Base-by-base conservation (phyloP, 1,140 invertebrate species). In the Leptinotarsa lineolata region DNA sequence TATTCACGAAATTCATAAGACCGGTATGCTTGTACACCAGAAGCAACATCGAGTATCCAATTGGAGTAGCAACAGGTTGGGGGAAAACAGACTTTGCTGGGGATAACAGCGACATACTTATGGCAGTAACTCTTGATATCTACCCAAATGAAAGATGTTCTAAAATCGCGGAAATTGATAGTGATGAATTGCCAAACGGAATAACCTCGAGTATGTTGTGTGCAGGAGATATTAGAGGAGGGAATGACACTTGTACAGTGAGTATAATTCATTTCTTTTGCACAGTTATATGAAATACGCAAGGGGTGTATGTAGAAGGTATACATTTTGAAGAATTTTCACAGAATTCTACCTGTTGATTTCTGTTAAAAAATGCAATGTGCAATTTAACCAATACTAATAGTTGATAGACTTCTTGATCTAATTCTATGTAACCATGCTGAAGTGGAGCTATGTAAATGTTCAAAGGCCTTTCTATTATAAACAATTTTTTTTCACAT, bases 241-340 rank as follows among this genome's bases (percentile, higher is more conserved):
- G 91, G 2, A 90, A 90, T 75, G 93, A 94, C 77, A 93, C 93
- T 0, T 94, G 93, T 79, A 91, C 93, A 87, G 91, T 90, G 74
- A 68, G 67, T 74, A 59, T 0, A 54, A 8, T 30, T 39, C 11
- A 22, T 22, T 22, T 22, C 21, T 39, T 39, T 30, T 39, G 5
- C 8, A 39, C 8, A 39, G 8, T 39, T 39, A 39, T 39, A 39
- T 39, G 8, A 39, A 39, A 39, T 39, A 39, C 30, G 30, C 30
- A 11, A 39, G 11, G 30, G 8, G 1, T 39, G 8, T 39, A 11
- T 39, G 30, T 39, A 39, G 30, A 11, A 39, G 30, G 8, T 39
- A 39, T 39, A 39, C 8, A 39, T 39, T 11, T 39, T 8, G 0
- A 39, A 39, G 1, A 39, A 39, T 39, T 39, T 11, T 39, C 8